phyloP scores from a whole-genome alignment of 2,888 invertebrate species.

The Heteromurus nitidus region DNA sequence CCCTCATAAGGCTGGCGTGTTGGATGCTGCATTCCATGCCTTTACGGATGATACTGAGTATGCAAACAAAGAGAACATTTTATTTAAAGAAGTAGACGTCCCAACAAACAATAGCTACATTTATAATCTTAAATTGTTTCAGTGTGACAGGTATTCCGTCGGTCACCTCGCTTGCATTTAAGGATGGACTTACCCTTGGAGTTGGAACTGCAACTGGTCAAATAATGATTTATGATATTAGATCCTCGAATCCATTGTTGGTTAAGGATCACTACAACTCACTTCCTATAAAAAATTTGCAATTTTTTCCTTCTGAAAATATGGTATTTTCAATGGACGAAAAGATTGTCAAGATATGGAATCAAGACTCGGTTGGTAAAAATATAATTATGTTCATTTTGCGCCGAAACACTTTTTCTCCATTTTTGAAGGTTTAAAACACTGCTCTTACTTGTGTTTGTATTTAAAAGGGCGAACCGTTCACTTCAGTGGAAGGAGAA shows the following conservation, averaged over 20 bases:
- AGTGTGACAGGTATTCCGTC: constrained; percentile 83
- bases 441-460: too few species aligned
- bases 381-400: too few species aligned
- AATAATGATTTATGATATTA: constrained; percentile 93
- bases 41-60: constrained; percentile 79
- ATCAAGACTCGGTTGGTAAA: constrained; percentile 85
- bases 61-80: constrained; percentile 72
- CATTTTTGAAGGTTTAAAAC: too few species aligned
- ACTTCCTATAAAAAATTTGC: constrained; percentile 90
- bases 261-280: constrained; percentile 97
- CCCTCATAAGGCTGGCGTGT: constrained; percentile 83
- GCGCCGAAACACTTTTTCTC: too few species aligned
- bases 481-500: constrained; percentile 93
- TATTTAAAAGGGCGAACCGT: constrained; percentile 86
- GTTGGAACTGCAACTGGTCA: constrained; percentile 97
- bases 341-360: constrained; percentile 93
- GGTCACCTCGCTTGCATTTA: constrained; percentile 82
- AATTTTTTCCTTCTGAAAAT: constrained; percentile 85
- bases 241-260: constrained; percentile 90
- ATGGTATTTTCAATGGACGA: constrained; percentile 92
- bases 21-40: constrained; percentile 88
- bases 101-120: too few species aligned
- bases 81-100: background rate
- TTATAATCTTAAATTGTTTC: background rate
- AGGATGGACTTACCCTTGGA: constrained; percentile 80